Base-by-base conservation (phyloP, 2,888 invertebrate genomes). In the Synanthedon myopaeformis region DNA sequence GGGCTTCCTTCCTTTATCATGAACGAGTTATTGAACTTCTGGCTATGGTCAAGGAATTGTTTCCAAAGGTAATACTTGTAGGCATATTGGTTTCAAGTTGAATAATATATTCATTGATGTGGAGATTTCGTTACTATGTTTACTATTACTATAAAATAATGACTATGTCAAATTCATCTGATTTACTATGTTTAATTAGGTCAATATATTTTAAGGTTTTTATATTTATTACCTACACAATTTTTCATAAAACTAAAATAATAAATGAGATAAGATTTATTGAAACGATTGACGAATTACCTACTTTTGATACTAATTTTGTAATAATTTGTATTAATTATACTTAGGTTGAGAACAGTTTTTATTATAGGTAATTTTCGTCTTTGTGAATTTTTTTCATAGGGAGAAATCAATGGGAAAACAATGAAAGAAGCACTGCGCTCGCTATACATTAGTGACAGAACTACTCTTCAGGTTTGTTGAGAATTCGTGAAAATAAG, bases 1-100 rank as follows among this genome's bases (percentile, higher is more conserved):
- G 93, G 92, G 88, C 90, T 0, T 86, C 82, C 58, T 90, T 90
- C 56, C 72, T 93, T 52, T 92, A 91, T 66, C 89, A 90, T 61
- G 91, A 92, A 55, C 84, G 87, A 55, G 89, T 89, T 61, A 76
- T 84, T 3, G 79, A 83, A 51, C 66, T 91, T 41, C 78, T 88
- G 53, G 77, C 79, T 50, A 75, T 81, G 65, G 77, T 82, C 54
- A 83, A 84, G 58, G 80, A 85, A 64, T 65, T 85, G 23, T 61
- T 76, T 42, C 85, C 86, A 8, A 77, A 80, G 80, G 86, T 83
- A 66, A 56, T 11, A 28, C 19, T 23, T 4, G 12, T 51, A 28
- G 17, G 17, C 2, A 17, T 17, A 17, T 17, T 23, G 23, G 23
- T 3, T 23, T 23, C 5, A 23, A 23, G 28, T 28, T 28, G 28